A percentile compares a stretch with the other conserved stretches of the same genome.
These are phyloP conservation scores for Eucera pruinosa DNA, from an alignment of 2,888 invertebrate species.

Conservation along the genomic window DNA sequence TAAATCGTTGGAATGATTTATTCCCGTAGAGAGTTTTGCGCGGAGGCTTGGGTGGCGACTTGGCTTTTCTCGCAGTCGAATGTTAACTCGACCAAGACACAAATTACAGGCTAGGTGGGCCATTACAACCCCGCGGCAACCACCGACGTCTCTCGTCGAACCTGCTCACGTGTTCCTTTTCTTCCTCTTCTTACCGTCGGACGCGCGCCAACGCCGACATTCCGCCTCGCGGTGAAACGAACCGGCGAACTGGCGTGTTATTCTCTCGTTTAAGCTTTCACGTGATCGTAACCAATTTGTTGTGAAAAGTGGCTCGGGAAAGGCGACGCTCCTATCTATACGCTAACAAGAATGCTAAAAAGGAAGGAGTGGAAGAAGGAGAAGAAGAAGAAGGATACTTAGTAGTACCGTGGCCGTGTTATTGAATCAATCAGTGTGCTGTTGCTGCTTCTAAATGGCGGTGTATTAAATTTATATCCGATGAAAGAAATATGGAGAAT, in stretches of 20 bases:
- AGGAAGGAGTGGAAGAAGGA: too few relatives aligned
- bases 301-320: constrained; percentile 7
- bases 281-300: constrained; percentile 53
- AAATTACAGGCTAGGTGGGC: constrained; percentile 63
- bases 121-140: constrained; percentile 65
- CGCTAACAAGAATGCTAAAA: background rate
- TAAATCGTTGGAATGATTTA: constrained; percentile 40
- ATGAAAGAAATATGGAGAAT: background rate
- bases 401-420: background rate
- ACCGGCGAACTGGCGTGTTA: constrained; percentile 42
- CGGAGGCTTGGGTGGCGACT: constrained; percentile 46
- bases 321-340: constrained; percentile 6
- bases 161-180: constrained; percentile 8
- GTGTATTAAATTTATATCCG: constrained; percentile 2
- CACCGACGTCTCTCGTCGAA: constrained; percentile 46
- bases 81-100: constrained; percentile 65
- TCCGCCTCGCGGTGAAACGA: constrained; percentile 41
- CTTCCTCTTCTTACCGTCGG: background rate
- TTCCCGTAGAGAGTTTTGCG: background rate
- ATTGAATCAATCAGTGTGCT: constrained; percentile 29
- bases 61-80: constrained; percentile 55
- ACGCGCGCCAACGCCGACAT: background rate
- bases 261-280: constrained; percentile 57
- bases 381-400: background rate
- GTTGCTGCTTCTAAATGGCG: background rate